These are phyloP conservation scores for Siphonodentalium dalli DNA, from an alignment of 2,888 invertebrate species.

Conservation along the genomic window DNA sequence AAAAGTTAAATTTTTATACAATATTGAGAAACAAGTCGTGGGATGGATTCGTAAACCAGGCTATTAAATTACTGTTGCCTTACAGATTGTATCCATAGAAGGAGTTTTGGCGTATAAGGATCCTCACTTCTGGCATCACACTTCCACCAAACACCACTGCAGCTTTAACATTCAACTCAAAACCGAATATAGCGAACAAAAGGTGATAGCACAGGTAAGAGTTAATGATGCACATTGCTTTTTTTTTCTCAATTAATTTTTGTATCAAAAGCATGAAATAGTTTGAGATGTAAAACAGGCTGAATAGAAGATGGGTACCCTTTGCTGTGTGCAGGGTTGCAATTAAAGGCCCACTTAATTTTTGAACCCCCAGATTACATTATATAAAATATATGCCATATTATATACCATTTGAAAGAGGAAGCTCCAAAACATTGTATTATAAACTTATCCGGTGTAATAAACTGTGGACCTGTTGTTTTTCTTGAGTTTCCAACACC, in stretches of 20 bases:
- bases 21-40: not conserved
- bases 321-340: not conserved
- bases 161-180: conserved; percentile 66
- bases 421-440: too few species aligned
- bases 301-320: too few species aligned
- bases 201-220: conserved; percentile 62
- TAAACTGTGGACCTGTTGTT: too few species aligned
- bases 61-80: conserved; percentile 8
- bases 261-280: not conserved
- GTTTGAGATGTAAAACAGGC: too few species aligned
- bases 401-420: too few species aligned
- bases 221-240: not conserved
- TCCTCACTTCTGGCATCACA: conserved; percentile 69
- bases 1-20: not conserved
- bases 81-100: conserved; percentile 64
- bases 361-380: not conserved
- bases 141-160: conserved; percentile 64
- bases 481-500: too few species aligned
- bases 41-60: not conserved
- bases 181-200: conserved; percentile 62
- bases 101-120: conserved; percentile 67
- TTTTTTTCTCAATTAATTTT: not conserved
- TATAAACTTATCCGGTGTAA: too few species aligned
- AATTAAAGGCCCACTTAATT: not conserved
- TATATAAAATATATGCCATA: not conserved